Percentiles rank a stretch among this genome's conserved stretches.
phyloP scores from a whole-genome alignment of 2,797 vertebrate genomes.

The Chloroceryle inda region DNA sequence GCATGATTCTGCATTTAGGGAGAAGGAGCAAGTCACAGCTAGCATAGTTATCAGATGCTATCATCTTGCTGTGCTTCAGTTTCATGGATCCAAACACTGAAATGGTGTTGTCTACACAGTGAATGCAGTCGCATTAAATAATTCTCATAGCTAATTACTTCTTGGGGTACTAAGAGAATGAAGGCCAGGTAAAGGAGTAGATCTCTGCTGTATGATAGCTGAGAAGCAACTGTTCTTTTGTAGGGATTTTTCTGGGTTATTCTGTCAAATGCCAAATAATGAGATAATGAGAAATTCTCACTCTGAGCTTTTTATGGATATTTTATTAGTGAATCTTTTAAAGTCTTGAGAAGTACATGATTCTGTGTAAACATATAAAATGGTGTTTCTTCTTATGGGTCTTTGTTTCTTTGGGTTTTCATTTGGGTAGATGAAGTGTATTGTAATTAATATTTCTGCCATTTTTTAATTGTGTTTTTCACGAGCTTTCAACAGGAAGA shows the following conservation, averaged over 20 bases:
- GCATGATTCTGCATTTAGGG: not conserved
- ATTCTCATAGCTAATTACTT: not conserved
- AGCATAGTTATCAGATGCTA: not conserved
- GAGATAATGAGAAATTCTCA: conserved; percentile 5
- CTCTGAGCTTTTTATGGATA: not conserved
- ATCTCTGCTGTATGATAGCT: not conserved
- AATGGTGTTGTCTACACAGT: fast-evolving
- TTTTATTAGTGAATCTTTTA: not conserved
- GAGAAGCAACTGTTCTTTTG: not conserved
- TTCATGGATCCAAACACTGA: not conserved
- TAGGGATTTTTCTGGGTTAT: not conserved
- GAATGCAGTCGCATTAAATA: not conserved
- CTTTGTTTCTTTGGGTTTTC: not conserved
- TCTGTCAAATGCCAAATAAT: not conserved
- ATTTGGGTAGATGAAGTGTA: not conserved
- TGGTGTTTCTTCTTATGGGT: not conserved
- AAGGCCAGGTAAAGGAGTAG: not conserved
- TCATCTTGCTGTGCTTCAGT: not conserved
- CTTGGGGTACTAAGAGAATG: not conserved
- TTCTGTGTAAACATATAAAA: not conserved
- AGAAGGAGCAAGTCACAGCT: not conserved
- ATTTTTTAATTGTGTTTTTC: not conserved
- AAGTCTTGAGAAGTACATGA: not conserved
- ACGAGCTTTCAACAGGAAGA: not conserved
- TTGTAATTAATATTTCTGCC: not conserved